phyloP scores from a whole-genome alignment of 2,888 invertebrate genomes.

The Orchesellides sinensis region DNA sequence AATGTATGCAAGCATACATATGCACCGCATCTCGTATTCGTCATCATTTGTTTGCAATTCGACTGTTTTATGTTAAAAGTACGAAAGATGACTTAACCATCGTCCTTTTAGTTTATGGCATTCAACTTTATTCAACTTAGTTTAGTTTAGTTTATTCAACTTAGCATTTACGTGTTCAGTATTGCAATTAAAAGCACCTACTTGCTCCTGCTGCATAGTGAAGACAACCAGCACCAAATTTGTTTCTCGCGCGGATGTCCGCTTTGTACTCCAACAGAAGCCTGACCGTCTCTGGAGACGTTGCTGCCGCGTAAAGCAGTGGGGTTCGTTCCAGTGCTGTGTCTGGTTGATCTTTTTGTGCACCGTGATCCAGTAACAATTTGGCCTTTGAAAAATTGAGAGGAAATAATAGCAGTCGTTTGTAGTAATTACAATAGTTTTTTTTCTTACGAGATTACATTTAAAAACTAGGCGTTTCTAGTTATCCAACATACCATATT shows the following conservation, averaged over 20 bases:
- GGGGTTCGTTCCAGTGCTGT: conserved; percentile 74
- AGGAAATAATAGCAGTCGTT: background rate
- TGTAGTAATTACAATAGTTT: background rate
- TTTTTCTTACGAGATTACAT: background rate
- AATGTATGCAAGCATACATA: too few species aligned
- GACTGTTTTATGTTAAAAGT: too few species aligned
- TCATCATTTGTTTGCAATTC: too few species aligned
- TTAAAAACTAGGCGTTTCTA: background rate
- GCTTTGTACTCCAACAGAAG: conserved; percentile 72
- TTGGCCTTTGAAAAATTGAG: conserved; percentile 42
- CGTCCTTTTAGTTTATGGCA: too few species aligned
- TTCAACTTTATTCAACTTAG: too few species aligned
- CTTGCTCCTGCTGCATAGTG: conserved; percentile 75
- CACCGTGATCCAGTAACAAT: conserved; percentile 73
- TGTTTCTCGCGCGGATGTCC: conserved; percentile 73
- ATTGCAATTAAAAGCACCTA: conserved; percentile 42
- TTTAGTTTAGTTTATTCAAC: too few species aligned
- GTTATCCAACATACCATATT: conserved; percentile 67
- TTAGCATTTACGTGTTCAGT: too few species aligned
- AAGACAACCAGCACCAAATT: conserved; percentile 74
- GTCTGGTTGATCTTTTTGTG: conserved; percentile 75
- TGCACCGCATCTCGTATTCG: too few species aligned
- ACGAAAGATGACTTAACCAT: too few species aligned
- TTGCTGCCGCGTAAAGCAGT: conserved; percentile 73
- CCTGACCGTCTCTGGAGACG: conserved; percentile 73